Percentiles rank a stretch among this genome's conserved stretches.
These are phyloP conservation scores for Mactra quadrangularis DNA, from an alignment of 1,140 invertebrate genomes.

Conservation along the genomic window DNA sequence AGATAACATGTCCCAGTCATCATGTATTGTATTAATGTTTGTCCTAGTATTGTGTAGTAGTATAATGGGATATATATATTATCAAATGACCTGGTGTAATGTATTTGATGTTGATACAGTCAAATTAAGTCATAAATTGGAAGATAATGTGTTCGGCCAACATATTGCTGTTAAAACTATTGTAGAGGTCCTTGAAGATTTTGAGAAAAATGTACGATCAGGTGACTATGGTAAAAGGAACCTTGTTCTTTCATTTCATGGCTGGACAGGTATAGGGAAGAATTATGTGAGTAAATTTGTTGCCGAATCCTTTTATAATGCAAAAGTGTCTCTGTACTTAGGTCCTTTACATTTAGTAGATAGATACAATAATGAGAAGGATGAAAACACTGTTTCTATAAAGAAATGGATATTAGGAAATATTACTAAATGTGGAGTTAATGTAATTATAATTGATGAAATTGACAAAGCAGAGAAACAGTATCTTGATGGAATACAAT, in stretches of 20 bases:
- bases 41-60: not conserved
- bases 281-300: constrained; percentile 77
- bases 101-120: constrained; percentile 53
- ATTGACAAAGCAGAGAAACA: constrained; percentile 75
- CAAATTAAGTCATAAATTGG: constrained; percentile 63
- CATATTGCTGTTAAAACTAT: constrained; percentile 75
- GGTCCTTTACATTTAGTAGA: constrained; percentile 75
- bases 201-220: constrained; percentile 41
- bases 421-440: constrained; percentile 72
- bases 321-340: constrained; percentile 65
- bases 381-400: constrained; percentile 59
- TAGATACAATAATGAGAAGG: constrained; percentile 59
- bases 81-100: constrained; percentile 28
- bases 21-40: not conserved
- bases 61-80: constrained; percentile 24
- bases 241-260: constrained; percentile 78
- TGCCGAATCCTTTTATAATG: constrained; percentile 65
- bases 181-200: constrained; percentile 61
- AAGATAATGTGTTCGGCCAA: constrained; percentile 79
- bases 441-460: constrained; percentile 80
- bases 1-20: not conserved
- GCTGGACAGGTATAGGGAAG: constrained; percentile 81
- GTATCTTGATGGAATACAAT: constrained; percentile 67
- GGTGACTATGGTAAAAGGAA: constrained; percentile 47
- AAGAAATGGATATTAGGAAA: constrained; percentile 71